Evolutionary conservation across 2,797 vertebrate genomes (phyloP).

Genomic region (Myotis findleyi): DNA sequence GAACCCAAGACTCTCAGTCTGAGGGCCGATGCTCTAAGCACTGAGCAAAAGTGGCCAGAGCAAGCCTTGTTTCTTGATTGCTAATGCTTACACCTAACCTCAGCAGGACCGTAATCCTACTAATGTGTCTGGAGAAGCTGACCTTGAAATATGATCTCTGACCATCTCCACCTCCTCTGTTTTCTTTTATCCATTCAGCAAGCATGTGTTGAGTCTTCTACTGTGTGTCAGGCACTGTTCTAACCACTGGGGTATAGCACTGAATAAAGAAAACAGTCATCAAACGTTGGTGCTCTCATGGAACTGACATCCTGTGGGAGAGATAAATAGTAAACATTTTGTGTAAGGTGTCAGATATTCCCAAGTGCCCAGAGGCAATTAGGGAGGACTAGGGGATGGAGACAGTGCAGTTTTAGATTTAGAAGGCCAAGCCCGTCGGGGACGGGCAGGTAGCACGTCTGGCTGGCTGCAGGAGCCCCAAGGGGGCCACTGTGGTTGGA

Average conservation of each 20-base stretch:
- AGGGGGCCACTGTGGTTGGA: neutral
- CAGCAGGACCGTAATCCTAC: neutral
- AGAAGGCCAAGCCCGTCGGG: neutral
- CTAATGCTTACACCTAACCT: neutral
- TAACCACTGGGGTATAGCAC: neutral
- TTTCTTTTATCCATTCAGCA: conserved; percentile 42
- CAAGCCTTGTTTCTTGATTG: neutral
- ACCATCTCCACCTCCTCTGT: neutral
- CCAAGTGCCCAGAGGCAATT: neutral
- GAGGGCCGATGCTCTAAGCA: too few species aligned
- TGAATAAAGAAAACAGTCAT: neutral
- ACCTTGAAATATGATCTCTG: neutral
- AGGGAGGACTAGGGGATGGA: neutral
- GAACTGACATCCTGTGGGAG: neutral
- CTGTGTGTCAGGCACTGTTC: neutral
- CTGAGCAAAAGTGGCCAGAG: too few species aligned
- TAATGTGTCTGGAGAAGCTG: neutral
- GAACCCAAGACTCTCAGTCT: too few species aligned
- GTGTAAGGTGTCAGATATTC: neutral
- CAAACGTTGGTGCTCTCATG: neutral
- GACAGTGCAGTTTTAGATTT: neutral
- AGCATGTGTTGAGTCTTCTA: neutral
- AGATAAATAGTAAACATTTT: neutral
- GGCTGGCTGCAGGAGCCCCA: neutral
- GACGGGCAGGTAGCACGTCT: neutral